Evolutionary conservation across 2,113 vertebrate species (phyloP).

Genomic region (Diglossa brunneiventris): DNA sequence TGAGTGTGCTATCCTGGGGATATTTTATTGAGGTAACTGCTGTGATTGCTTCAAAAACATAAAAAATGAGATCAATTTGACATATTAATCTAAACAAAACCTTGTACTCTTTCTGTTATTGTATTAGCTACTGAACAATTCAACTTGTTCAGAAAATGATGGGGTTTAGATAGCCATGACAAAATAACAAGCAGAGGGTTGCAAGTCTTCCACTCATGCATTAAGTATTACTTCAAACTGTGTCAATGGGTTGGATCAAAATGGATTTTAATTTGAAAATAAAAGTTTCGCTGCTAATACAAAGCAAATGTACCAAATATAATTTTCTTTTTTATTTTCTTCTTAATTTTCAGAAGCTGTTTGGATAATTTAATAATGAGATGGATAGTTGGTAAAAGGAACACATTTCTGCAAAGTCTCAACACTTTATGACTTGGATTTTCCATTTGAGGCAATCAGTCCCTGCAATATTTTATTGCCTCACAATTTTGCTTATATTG

Average conservation of each 20-base stretch:
- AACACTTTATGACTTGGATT: background rate
- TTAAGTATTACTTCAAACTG: background rate
- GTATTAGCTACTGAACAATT: background rate
- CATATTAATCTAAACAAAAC: background rate
- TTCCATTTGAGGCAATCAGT: background rate
- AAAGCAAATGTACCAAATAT: background rate
- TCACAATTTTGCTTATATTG: background rate
- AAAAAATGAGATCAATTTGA: background rate
- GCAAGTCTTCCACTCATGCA: background rate
- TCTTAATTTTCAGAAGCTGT: background rate
- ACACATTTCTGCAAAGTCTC: background rate
- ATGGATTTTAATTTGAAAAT: slow-evolving; percentile 27
- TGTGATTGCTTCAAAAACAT: background rate
- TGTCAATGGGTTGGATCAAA: background rate
- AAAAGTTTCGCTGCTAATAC: background rate
- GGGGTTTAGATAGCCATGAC: background rate
- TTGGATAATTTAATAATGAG: background rate
- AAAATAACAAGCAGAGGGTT: background rate
- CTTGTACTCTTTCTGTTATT: background rate
- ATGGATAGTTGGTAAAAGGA: background rate
- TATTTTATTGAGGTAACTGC: background rate
- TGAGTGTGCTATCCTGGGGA: background rate
- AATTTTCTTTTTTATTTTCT: background rate
- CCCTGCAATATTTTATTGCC: background rate
- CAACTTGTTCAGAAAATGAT: background rate